Percentiles rank a stretch among this genome's conserved stretches.
phyloP scores from a whole-genome alignment of 2,113 vertebrate genomes.

The Antennarius striatus region DNA sequence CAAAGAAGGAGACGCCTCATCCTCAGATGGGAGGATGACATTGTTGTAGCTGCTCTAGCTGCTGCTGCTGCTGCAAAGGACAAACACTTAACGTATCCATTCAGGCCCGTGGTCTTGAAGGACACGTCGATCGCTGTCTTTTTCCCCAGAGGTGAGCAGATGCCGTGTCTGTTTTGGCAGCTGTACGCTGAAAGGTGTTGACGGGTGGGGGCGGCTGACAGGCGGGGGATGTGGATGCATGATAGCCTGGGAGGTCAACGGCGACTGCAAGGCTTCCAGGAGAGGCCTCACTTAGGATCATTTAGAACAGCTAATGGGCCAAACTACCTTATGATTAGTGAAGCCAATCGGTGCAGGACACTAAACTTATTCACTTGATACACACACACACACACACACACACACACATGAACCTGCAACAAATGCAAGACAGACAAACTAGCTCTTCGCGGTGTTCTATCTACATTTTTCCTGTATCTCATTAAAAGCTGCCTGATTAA shows the following conservation, averaged over 20 bases:
- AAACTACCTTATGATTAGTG: slow-evolving; percentile 56
- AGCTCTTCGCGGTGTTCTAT: background rate
- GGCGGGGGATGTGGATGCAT: slow-evolving; percentile 50
- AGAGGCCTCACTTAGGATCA: slow-evolving; percentile 69
- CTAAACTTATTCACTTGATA: slow-evolving; percentile 39
- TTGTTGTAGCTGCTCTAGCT: slow-evolving; percentile 18
- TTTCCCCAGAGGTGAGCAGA: slow-evolving; percentile 66
- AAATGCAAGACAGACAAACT: no score
- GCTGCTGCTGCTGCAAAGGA: slow-evolving; percentile 37
- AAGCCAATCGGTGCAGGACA: slow-evolving; percentile 40
- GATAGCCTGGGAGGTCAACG: slow-evolving; percentile 49
- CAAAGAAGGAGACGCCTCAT: slow-evolving; percentile 38
- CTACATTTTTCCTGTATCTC: background rate
- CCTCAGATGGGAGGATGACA: slow-evolving; percentile 35
- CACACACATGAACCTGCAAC: background rate
- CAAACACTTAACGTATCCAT: slow-evolving; percentile 55
- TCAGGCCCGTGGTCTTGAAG: slow-evolving; percentile 42
- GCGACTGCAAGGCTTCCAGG: slow-evolving; percentile 58
- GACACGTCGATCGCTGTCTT: slow-evolving; percentile 52
- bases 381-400: slow-evolving; percentile 9
- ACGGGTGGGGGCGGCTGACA: slow-evolving; percentile 61
- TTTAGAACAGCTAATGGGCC: slow-evolving; percentile 69
- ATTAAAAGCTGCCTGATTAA: slow-evolving; percentile 8
- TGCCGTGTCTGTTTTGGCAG: slow-evolving; percentile 69
- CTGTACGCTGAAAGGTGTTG: slow-evolving; percentile 62